Base-by-base conservation (phyloP, 2,888 invertebrate genomes). In the Frankliniella intonsa region DNA sequence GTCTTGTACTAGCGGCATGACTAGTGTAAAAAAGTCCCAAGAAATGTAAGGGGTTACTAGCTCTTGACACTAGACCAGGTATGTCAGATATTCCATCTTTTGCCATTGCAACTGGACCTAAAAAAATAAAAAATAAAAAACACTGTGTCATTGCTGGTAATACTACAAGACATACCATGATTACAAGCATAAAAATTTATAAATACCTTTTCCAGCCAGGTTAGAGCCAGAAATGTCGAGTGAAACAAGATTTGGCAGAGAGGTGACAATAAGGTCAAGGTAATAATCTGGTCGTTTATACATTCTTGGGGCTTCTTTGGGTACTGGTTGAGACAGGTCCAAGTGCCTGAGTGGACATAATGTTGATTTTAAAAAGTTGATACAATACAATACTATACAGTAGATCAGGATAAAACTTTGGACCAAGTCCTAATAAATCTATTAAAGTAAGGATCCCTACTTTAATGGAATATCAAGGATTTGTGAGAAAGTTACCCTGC, bases 151-250 rank as follows among this genome's bases (percentile, higher is more conserved):
- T 55, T 55, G 17, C 7, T 25, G 1, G 25, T 25, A 25, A 25
- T 12, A 12, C 25, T 10, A 2, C 9, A n/a, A 76, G 22, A 19
- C 10, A 12, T 12, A 55, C 22, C 27, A 50, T 9, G 51, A 55
- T 19, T n/a, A 11, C 11, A 81, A 62, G 51, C 81, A 55, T 25
- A 69, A 81, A 81, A n/a, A 50, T 65, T 65, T 62, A n/a, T 3
- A 5, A 22, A 79, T 93, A 80, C 95, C 95, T 82, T 92, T 92
- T 19, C 97, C 97, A 76, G 97, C 97, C 84, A 99, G 90, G 90
- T 99, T 98, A 25, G 98, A 98, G 19, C 97, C 97, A 7, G 98
- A 97, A 87, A 99, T 97, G 88, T 99, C 98, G 85, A 99, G 89
- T 49, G 95, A 95, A 79, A 92, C 91, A 83, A 99, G 89, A 81